A percentile compares a stretch with the other conserved stretches of the same genome.
Conservation (phyloP, 2,797 vertebrate genomes). For the Pseudotriccus pelzelni region DNA sequence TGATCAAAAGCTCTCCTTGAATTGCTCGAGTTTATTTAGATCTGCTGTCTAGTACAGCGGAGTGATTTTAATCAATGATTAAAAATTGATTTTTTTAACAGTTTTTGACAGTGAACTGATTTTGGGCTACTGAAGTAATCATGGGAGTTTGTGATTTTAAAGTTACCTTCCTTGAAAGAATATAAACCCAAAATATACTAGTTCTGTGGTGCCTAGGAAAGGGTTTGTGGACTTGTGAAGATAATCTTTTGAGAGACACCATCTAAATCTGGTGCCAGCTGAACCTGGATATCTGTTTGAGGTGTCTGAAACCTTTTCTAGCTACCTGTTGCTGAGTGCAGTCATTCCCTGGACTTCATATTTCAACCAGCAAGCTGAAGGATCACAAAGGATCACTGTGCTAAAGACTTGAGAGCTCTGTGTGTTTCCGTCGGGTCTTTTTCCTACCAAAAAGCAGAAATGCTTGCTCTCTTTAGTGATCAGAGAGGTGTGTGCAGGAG, state of each 20-base stretch:
- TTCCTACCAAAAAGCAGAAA: not conserved
- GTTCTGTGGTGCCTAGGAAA: not conserved
- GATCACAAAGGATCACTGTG: not conserved
- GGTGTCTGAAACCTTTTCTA: not conserved
- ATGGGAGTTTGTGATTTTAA: not conserved
- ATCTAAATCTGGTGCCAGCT: not conserved
- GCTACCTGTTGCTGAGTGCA: not conserved
- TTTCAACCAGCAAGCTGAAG: not conserved
- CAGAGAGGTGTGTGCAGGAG: not conserved
- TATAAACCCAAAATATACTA: not conserved
- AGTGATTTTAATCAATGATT: not conserved
- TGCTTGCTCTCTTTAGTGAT: not conserved
- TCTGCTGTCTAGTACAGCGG: not conserved
- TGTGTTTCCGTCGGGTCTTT: not conserved
- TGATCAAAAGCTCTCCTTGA: not conserved
- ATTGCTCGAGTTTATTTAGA: not conserved
- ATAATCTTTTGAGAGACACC: not conserved
- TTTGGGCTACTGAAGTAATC: not conserved
- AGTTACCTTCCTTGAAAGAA: not conserved
- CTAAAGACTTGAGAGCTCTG: not conserved
- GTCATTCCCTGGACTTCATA: not conserved
- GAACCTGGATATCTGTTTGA: not conserved
- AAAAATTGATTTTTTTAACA: too few species aligned
- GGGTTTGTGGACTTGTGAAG: not conserved
- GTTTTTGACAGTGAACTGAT: not conserved